phyloP scores from a whole-genome alignment of 2,888 invertebrate species.

The Masnerella sp. region DNA sequence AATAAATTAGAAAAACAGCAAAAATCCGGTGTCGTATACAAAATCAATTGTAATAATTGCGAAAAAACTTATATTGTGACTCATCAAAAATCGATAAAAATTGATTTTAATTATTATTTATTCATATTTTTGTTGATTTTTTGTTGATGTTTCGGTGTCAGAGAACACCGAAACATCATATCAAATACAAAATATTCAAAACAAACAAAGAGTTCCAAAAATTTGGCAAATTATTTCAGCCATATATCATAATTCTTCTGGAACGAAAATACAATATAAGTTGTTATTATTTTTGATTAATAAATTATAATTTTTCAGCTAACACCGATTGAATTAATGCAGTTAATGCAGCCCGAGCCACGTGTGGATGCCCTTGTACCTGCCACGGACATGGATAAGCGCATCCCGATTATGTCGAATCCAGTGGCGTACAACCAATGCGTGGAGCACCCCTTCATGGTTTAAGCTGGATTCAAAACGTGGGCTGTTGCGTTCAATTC shows the following conservation, averaged over 20 bases:
- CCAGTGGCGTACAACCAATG: constrained; percentile 73
- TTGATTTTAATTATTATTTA: no score
- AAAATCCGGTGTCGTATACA: no score
- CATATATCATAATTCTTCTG: background rate
- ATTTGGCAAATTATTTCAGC: no score
- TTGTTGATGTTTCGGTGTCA: no score
- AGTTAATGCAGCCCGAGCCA: constrained; percentile 68
- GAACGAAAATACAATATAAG: background rate
- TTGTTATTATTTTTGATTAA: background rate
- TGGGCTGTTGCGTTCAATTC: background rate
- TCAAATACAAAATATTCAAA: no score
- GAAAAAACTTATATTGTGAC: no score
- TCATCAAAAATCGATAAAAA: no score
- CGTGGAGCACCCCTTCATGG: constrained; percentile 71
- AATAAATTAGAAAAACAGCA: no score
- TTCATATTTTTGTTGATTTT: no score
- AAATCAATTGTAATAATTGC: no score
- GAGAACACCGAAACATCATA: no score
- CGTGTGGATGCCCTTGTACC: constrained; percentile 71
- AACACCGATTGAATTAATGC: constrained; percentile 72
- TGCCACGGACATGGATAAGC: constrained; percentile 72
- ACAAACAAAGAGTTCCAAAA: no score
- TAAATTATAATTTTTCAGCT: constrained; percentile 64
- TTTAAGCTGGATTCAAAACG: constrained; percentile 49
- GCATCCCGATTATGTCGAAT: constrained; percentile 68